Base-by-base conservation (phyloP, 2,113 vertebrate species). In the Dromaius novaehollandiae region DNA sequence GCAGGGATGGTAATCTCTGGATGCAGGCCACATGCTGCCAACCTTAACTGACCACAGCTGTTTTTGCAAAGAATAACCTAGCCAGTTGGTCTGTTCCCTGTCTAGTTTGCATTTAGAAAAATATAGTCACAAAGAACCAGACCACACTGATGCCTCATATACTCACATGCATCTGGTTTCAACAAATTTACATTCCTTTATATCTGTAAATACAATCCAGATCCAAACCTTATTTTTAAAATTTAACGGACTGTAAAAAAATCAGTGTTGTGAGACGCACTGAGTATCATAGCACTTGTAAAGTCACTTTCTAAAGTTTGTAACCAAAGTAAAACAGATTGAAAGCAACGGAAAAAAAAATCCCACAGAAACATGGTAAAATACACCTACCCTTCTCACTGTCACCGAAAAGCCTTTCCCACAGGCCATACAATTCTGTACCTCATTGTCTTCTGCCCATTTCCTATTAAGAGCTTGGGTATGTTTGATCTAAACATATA, bases 351-450 rank as follows among this genome's bases (percentile, higher is more conserved):
- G 55, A 63, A 63, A 56, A 60, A 87, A 79, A 93, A 85, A 25
- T 1, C 2, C 19, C 30, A 58, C 6, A 91, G 56, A 75, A 22
- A 76, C 24, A 66, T 11, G 76, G 21, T n/a, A 82, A 80, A 87
- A 75, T 28, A 96, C 55, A 92, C 97, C 96, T 97, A 99, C 99
- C 99, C 98, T 99, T 97, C 99, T 98, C 95, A 99, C 97, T 36
- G 99, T 99, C 89, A 99, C 99, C 0, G 98, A 99, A 90, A 99
- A 99, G 66, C 98, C 98, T 96, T 99, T 99, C 82, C 99, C 99
- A 97, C 99, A 99, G 78, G 98, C 95, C 99, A 99, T 99, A 84
- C 99, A 99, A 96, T 99, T 99, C 96, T 99, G 99, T 42, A 99
- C 99, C 63, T 99, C 99, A 2, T 99, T 98, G 95, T 99, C 99